These are phyloP conservation scores for Magallana angulata DNA, from an alignment of 1,140 invertebrate genomes.

Conservation along the genomic window DNA sequence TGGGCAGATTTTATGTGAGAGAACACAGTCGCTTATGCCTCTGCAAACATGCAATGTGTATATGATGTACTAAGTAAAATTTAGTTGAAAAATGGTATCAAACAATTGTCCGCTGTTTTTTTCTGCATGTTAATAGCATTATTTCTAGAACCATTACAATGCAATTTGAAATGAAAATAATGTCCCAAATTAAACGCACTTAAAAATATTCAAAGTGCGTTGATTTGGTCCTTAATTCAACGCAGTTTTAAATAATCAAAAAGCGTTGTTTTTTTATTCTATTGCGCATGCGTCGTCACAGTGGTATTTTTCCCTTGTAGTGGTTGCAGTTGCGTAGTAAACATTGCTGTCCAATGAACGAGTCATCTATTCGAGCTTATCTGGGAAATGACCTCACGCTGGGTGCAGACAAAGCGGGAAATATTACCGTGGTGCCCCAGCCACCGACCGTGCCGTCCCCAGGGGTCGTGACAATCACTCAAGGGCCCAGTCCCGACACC, in stretches of 20 bases:
- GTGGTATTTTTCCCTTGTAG: not conserved
- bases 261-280: not conserved
- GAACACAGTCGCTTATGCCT: not conserved
- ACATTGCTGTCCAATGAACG: slow-evolving; percentile 32
- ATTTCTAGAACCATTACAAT: too few relatives aligned
- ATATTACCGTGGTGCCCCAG: not conserved
- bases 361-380: not conserved
- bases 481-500: not conserved
- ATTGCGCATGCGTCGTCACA: not conserved
- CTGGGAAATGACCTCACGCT: not conserved
- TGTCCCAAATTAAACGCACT: not conserved
- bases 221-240: not conserved
- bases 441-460: not conserved
- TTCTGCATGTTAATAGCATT: not conserved
- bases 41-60: too few relatives aligned
- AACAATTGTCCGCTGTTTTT: too few relatives aligned
- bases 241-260: not conserved
- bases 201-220: not conserved
- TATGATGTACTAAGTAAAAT: too few relatives aligned
- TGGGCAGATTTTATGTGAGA: not conserved
- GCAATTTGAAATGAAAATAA: too few relatives aligned
- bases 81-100: too few relatives aligned
- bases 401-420: not conserved
- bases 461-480: not conserved
- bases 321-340: slow-evolving; percentile 44